These are phyloP conservation scores for Tricholaema leucomelas DNA, from an alignment of 2,113 vertebrate species.

Conservation along the genomic window DNA sequence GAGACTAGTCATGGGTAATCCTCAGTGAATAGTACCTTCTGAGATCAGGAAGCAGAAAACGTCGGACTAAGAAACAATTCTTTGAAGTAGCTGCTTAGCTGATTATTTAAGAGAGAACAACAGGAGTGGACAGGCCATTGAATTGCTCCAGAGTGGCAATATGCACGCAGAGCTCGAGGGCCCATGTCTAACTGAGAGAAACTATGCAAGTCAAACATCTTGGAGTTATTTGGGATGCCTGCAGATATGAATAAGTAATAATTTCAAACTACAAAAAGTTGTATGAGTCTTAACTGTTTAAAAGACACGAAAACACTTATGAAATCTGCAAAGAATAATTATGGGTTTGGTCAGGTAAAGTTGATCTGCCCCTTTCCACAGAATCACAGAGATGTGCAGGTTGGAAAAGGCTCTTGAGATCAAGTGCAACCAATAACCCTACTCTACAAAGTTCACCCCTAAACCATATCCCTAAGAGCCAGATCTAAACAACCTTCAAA, in stretches of 20 bases:
- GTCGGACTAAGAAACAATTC: not conserved
- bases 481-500: too few relatives aligned
- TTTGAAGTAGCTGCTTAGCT: not conserved
- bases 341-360: not conserved
- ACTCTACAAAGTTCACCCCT: too few relatives aligned
- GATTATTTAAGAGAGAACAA: not conserved
- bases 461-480: too few relatives aligned
- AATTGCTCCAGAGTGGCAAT: not conserved
- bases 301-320: not conserved
- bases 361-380: not conserved
- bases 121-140: not conserved
- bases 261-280: not conserved
- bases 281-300: not conserved
- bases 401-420: too few relatives aligned
- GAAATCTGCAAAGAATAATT: not conserved
- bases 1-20: not conserved
- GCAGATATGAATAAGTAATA: not conserved
- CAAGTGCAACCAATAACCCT: too few relatives aligned
- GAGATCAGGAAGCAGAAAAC: not conserved
- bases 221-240: not conserved
- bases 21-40: not conserved
- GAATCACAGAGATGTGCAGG: too few relatives aligned
- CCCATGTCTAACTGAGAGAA: not conserved
- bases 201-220: not conserved
- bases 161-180: not conserved